Base-by-base conservation (phyloP, 2,888 invertebrate genomes). In the Podabrus alpinus region DNA sequence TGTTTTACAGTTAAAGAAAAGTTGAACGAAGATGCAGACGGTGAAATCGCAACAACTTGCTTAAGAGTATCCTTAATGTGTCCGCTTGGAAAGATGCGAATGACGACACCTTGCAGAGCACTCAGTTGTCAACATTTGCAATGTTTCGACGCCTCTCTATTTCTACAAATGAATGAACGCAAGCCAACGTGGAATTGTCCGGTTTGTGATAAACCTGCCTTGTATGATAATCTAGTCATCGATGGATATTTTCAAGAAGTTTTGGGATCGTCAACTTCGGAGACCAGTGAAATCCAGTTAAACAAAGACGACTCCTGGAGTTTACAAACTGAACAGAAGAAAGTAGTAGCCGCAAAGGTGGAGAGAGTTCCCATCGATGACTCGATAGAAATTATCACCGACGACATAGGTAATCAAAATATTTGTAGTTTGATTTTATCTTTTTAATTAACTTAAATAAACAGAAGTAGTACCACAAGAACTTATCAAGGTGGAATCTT, bases 171-270 rank as follows among this genome's bases (percentile, higher is more conserved):
- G 99, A 99, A 99, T 85, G 99, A 99, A 87, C 92, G 97, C 78
- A 98, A 98, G 84, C 97, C 99, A 2, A 98, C 98, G 0, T 99
- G 99, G 99, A 93, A 94, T 83, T 99, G 99, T 88, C 99, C 99
- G 0, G 98, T 99, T 15, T 99, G 99, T 88, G 97, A 98, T 87
- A 95, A 96, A 80, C 91, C 95, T 0, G 96, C 97, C 64, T 90
- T 95, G 1, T 99, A 97, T 85, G 95, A 97, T 84, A 94, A 94
- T 84, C 90, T 99, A 4, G 94, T 96, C 11, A 97, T 99, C 79
- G 99, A 99, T 85, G 97, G 97, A 68, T 95, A 95, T 86, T 95
- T 95, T 87, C 94, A 94, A 89, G 95, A 95, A 84, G 95, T 95
- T 61, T 86, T 96, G 66, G 91, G 90, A 17, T 94, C 94, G 0